Percentiles rank a stretch among this genome's conserved stretches.
These are phyloP conservation scores for Tragopan temminckii DNA, from an alignment of 2,797 vertebrate species.

Conservation along the genomic window DNA sequence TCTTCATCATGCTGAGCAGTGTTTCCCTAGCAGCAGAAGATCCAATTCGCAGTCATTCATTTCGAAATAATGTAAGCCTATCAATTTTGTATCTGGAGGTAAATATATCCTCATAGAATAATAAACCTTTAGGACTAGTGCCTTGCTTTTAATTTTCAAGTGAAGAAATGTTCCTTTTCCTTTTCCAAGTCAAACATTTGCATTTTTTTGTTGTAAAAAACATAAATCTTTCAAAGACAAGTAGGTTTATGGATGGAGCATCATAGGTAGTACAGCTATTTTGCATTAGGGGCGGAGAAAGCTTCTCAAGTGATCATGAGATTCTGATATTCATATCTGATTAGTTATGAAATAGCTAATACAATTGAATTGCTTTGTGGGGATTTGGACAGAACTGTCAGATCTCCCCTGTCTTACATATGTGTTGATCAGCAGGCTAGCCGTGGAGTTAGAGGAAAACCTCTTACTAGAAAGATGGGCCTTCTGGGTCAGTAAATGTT, in stretches of 20 bases:
- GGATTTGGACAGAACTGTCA: neutral
- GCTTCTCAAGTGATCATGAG: neutral
- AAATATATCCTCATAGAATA: neutral
- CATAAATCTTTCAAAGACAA: neutral
- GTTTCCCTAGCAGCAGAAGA: constrained; percentile 97
- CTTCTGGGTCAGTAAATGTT: neutral
- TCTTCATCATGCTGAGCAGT: constrained; percentile 99
- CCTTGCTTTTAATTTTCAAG: neutral
- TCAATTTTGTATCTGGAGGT: constrained; percentile 14
- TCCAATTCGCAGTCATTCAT: constrained; percentile 95
- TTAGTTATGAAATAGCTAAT: neutral
- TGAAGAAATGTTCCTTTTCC: neutral
- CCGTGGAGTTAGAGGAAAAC: neutral
- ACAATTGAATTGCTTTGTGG: neutral
- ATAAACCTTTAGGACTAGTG: neutral
- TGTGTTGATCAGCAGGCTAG: neutral
- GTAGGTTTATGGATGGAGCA: neutral
- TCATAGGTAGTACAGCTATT: neutral
- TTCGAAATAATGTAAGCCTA: constrained; percentile 95
- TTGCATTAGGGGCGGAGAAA: neutral
- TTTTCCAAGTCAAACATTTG: neutral
- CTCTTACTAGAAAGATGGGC: neutral
- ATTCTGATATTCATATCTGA: too few species aligned
- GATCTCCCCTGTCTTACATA: neutral
- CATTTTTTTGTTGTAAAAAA: neutral